Conservation (phyloP, 1,140 invertebrate genomes). For the Sitophilus oryzae region DNA sequence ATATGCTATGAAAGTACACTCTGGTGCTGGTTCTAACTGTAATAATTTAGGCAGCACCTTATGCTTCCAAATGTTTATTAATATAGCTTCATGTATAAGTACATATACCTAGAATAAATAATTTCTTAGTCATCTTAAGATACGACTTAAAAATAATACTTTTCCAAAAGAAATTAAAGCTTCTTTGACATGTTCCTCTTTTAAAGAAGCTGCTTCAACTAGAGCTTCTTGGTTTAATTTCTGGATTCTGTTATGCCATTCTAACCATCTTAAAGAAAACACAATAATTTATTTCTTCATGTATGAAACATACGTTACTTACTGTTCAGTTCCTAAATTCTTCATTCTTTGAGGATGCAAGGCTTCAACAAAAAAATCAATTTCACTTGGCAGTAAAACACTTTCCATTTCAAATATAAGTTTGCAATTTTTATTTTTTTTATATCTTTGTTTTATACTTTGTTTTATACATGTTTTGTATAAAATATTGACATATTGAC, state of each 20-base stretch:
- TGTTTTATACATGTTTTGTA: too few relatives aligned
- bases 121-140: constrained; percentile 2
- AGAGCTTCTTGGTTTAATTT: constrained; percentile 75
- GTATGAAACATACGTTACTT: too few relatives aligned
- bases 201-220: constrained; percentile 59
- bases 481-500: background rate
- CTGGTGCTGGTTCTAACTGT: constrained; percentile 55
- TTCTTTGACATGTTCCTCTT: constrained; percentile 70
- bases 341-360: constrained; percentile 45
- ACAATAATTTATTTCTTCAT: constrained; percentile 6
- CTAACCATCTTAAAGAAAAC: constrained; percentile 57
- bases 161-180: constrained; percentile 58
- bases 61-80: constrained; percentile 69
- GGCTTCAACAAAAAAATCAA: constrained; percentile 48
- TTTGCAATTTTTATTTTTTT: too few relatives aligned
- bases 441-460: too few relatives aligned
- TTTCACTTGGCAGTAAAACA: constrained; percentile 48
- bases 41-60: constrained; percentile 68
- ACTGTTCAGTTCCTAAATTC: constrained; percentile 49
- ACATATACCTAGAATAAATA: constrained; percentile 53
- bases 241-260: constrained; percentile 68
- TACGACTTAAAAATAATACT: constrained; percentile 47
- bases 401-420: constrained; percentile 35
- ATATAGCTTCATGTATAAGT: constrained; percentile 69
- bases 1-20: constrained; percentile 66